These are phyloP conservation scores for Anoplius nigerrimus DNA, from an alignment of 2,888 invertebrate genomes.

Conservation along the genomic window DNA sequence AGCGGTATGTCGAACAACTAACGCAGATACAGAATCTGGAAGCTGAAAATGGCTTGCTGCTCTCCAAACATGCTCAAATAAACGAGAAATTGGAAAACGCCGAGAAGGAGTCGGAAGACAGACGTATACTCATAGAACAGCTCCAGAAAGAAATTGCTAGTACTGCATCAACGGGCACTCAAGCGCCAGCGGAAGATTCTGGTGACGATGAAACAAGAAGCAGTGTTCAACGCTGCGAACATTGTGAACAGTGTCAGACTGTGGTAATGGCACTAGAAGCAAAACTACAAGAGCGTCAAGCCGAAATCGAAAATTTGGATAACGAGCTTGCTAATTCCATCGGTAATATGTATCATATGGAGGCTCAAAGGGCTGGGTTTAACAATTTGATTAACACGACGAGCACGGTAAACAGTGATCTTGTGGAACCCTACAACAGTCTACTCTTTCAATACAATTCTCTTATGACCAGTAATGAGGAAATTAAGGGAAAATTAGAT, in stretches of 20 bases:
- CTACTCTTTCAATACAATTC: slow-evolving; percentile 80
- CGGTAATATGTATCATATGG: slow-evolving; percentile 80
- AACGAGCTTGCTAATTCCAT: slow-evolving; percentile 81
- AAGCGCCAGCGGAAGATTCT: slow-evolving; percentile 30
- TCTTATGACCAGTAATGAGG: slow-evolving; percentile 80
- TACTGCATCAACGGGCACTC: slow-evolving; percentile 19
- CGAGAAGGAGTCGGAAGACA: slow-evolving; percentile 66
- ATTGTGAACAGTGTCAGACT: slow-evolving; percentile 64
- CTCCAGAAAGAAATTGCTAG: slow-evolving; percentile 50
- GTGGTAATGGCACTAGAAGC: slow-evolving; percentile 77
- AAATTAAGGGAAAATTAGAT: slow-evolving; percentile 79
- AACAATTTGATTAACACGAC: slow-evolving; percentile 78
- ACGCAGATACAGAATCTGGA: slow-evolving; percentile 64
- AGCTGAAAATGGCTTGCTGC: slow-evolving; percentile 65
- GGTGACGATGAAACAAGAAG: slow-evolving; percentile 28
- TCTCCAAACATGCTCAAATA: slow-evolving; percentile 73
- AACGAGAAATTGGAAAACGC: slow-evolving; percentile 68
- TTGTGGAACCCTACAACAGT: slow-evolving; percentile 79
- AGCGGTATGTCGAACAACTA: slow-evolving; percentile 67
- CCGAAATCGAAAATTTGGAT: slow-evolving; percentile 85
- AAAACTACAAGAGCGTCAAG: slow-evolving; percentile 85
- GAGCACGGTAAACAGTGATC: slow-evolving; percentile 70
- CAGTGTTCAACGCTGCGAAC: slow-evolving; percentile 48
- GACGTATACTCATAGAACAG: slow-evolving; percentile 57
- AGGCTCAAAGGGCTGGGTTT: slow-evolving; percentile 80